phyloP scores from a whole-genome alignment of 2,113 vertebrate genomes.

The Oryzias curvinotus region DNA sequence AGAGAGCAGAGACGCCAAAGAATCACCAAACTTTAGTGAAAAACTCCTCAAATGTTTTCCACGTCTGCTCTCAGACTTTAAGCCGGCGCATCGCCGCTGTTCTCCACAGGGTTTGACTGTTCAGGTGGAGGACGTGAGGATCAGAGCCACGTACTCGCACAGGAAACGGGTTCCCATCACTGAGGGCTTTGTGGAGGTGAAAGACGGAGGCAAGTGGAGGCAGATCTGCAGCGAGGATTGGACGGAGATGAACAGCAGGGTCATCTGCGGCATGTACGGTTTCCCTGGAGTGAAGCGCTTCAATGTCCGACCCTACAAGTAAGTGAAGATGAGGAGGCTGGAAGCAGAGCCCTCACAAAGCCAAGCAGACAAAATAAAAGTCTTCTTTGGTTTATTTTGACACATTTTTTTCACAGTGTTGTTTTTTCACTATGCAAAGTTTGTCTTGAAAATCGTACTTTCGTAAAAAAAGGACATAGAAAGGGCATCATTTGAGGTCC shows the following conservation, averaged over 20 bases:
- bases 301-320: slow-evolving; percentile 92
- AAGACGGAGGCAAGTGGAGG: slow-evolving; percentile 86
- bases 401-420: too few relatives aligned
- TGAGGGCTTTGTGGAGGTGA: slow-evolving; percentile 94
- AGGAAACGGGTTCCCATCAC: slow-evolving; percentile 86
- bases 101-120: slow-evolving; percentile 81
- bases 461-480: too few relatives aligned
- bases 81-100: background rate
- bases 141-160: slow-evolving; percentile 88
- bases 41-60: background rate
- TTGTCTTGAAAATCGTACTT: too few relatives aligned
- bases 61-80: background rate
- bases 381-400: background rate
- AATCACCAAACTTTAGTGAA: background rate
- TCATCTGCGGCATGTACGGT: slow-evolving; percentile 95
- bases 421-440: too few relatives aligned
- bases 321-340: slow-evolving; percentile 56
- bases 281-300: slow-evolving; percentile 87
- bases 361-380: slow-evolving; percentile 4
- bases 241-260: slow-evolving; percentile 84
- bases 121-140: slow-evolving; percentile 90
- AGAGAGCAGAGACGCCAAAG: too few relatives aligned
- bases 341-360: background rate
- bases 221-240: slow-evolving; percentile 90
- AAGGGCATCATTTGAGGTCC: background rate